Evolutionary conservation across 1,140 invertebrate genomes (phyloP).

Genomic region (Sminthurides bifidus): DNA sequence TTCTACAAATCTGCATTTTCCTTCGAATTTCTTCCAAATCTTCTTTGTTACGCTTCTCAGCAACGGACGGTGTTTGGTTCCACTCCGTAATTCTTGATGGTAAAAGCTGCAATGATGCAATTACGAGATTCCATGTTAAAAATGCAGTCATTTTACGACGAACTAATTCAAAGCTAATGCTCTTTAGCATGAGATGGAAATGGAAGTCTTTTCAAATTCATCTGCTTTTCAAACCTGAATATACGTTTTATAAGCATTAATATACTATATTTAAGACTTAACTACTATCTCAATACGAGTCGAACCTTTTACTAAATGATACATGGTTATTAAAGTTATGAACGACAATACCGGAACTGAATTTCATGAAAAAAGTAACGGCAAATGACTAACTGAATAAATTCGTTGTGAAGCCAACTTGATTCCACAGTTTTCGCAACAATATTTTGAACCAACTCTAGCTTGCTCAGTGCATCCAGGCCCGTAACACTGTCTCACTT

Average conservation of each 20-base stretch:
- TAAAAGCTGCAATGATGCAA: conserved; percentile 61
- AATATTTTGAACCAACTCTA: conserved; percentile 80
- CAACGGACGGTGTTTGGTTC: conserved; percentile 73
- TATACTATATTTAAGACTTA: background rate
- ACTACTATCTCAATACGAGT: conserved; percentile 12
- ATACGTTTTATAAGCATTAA: background rate
- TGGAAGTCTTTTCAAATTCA: background rate
- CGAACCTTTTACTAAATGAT: too few relatives aligned
- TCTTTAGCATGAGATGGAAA: too few relatives aligned
- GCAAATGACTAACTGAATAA: conserved; percentile 52
- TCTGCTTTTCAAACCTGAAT: background rate
- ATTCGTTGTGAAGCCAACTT: conserved; percentile 75
- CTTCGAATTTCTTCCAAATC: conserved; percentile 11
- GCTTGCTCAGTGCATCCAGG: conserved; percentile 71
- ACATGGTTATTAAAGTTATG: too few relatives aligned
- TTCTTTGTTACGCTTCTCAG: conserved; percentile 50
- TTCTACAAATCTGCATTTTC: conserved; percentile 42
- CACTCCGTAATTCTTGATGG: conserved; percentile 90
- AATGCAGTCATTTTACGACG: conserved; percentile 4
- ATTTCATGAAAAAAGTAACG: too few relatives aligned
- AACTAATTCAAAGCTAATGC: too few relatives aligned
- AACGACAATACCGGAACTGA: too few relatives aligned
- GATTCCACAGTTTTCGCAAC: conserved; percentile 84
- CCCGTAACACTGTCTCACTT: conserved; percentile 68
- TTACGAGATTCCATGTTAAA: conserved; percentile 11